These are phyloP conservation scores for Serrognathus titanus DNA, from an alignment of 2,888 invertebrate species.

Conservation along the genomic window DNA sequence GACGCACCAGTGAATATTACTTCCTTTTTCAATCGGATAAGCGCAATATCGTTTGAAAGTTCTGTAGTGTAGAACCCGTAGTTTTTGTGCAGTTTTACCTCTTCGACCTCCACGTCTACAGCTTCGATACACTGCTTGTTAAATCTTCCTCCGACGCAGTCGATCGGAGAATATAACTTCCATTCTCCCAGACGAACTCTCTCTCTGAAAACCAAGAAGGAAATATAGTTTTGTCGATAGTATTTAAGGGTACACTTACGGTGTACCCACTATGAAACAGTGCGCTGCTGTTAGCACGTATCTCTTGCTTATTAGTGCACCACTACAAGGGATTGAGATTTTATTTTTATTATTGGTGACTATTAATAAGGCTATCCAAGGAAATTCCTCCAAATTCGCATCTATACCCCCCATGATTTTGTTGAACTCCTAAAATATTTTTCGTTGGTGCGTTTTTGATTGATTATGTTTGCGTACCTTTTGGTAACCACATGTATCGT, in stretches of 20 bases:
- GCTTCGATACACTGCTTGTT: conserved; percentile 32
- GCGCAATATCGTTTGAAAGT: conserved; percentile 39
- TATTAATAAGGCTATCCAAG: conserved; percentile 50
- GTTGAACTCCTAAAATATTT: too few relatives aligned
- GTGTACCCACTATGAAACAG: conserved; percentile 48
- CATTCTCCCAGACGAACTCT: conserved; percentile 51
- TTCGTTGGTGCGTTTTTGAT: neutral
- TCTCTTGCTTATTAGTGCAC: conserved; percentile 52
- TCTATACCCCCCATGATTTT: conserved; percentile 42
- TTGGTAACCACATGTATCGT: neutral
- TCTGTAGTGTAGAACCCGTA: conserved; percentile 24
- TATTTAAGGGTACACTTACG: conserved; percentile 45
- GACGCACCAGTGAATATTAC: conserved; percentile 48
- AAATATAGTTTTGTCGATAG: neutral
- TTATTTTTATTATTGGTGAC: conserved; percentile 24
- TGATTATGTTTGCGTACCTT: neutral
- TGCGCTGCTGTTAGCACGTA: conserved; percentile 58
- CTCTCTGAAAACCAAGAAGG: conserved; percentile 26
- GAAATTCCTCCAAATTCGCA: conserved; percentile 49
- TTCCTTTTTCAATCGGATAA: conserved; percentile 51
- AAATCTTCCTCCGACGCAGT: conserved; percentile 42
- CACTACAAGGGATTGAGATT: conserved; percentile 48
- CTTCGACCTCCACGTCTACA: conserved; percentile 35
- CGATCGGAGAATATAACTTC: conserved; percentile 44
- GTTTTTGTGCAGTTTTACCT: conserved; percentile 30